These are phyloP conservation scores for Limnephilus rhombicus DNA, from an alignment of 2,888 invertebrate species.

Conservation along the genomic window DNA sequence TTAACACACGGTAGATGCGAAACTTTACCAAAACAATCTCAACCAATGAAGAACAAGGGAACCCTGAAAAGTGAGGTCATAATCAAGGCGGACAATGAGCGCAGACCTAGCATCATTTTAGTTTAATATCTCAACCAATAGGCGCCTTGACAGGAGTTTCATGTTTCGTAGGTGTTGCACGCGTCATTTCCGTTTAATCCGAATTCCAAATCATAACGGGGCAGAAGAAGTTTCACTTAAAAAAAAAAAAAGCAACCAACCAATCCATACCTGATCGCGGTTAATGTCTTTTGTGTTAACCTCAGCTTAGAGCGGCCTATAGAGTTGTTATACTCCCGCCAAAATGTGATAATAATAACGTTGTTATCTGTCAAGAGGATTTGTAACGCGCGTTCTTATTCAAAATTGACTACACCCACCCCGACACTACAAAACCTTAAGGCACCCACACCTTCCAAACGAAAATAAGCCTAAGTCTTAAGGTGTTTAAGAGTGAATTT, in stretches of 20 bases:
- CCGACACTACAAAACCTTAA: constrained; percentile 32
- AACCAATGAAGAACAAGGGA: too few species aligned
- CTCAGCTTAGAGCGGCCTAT: constrained; percentile 57
- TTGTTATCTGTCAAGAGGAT: constrained; percentile 67
- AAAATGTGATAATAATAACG: constrained; percentile 67
- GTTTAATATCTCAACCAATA: too few species aligned
- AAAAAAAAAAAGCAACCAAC: neutral
- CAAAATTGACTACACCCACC: constrained; percentile 64
- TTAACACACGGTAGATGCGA: too few species aligned
- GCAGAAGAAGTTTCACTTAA: too few species aligned
- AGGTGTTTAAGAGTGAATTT: neutral
- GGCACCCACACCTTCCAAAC: neutral
- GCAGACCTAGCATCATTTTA: too few species aligned
- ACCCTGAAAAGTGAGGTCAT: too few species aligned
- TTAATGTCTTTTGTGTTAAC: constrained; percentile 61
- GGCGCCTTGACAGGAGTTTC: too few species aligned
- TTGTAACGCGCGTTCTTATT: constrained; percentile 67
- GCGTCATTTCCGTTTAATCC: too few species aligned
- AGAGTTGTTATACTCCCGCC: constrained; percentile 65
- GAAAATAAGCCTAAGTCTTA: neutral
- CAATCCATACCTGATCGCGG: constrained; percentile 33
- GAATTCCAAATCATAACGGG: too few species aligned
- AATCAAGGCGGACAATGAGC: too few species aligned
- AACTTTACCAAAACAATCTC: too few species aligned
- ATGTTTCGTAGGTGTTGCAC: too few species aligned